Base-by-base conservation (phyloP, 2,888 invertebrate genomes). In the Aporophyla nigra region DNA sequence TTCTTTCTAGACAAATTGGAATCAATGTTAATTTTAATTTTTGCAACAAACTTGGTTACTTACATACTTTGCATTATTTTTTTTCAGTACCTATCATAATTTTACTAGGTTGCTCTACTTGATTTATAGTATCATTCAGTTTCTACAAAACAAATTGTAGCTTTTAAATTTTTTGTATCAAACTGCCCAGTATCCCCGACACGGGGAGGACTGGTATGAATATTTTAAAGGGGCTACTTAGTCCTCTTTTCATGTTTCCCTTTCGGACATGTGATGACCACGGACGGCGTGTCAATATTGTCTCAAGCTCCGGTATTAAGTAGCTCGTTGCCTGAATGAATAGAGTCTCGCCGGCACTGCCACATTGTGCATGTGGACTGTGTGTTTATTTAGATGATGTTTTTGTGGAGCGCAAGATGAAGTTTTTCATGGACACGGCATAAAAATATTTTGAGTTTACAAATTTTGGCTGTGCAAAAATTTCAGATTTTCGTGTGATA, bases 251-350 rank as follows among this genome's bases (percentile, higher is more conserved):
- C 92, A 92, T 90, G 86, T 86, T 87, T 88, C 92, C 92, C 92
- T 92, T 90, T 93, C 91, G 95, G 96, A 94, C 96, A 93, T 89
- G 90, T 89, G 93, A 93, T 96, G 96, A 96, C 96, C 96, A 96
- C 92, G 90, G 91, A 82, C 86, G 88, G 88, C 87, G 90, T 89
- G 95, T 93, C 94, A 96, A 96, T 95, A 93, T 96, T 96, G 92
- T 91, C 96, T 86, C 92, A 90, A 90, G 92, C 93, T 91, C 85
- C 86, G 92, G 93, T 93, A 95, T 95, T 96, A 95, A 96, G 95
- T 96, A 95, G 96, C 96, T 95, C 94, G 92, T 93, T 92, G 91
- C 91, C 78, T 63, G 85, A 84, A 85, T 96, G 96, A 95, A 96
- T 96, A 90, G 94, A 90, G 92, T 91, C 94, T 91, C 92, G 87